phyloP scores from a whole-genome alignment of 2,888 invertebrate species.

The Rhabditoides inermis region DNA sequence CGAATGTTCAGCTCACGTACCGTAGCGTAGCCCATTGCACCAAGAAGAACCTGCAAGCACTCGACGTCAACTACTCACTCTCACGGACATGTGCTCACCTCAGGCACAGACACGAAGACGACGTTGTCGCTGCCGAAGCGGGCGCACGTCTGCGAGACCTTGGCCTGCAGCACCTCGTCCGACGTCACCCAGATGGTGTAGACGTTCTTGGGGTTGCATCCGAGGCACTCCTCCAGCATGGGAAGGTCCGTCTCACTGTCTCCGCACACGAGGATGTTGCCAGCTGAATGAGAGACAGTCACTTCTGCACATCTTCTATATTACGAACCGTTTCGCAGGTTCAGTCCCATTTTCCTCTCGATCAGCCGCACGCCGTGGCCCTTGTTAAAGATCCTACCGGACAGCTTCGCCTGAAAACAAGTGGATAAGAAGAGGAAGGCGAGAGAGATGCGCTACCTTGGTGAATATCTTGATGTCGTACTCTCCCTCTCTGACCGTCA shows the following conservation, averaged over 20 bases:
- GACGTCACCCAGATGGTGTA: constrained; percentile 44
- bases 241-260: constrained; percentile 44
- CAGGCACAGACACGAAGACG: constrained; percentile 37
- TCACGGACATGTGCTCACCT: constrained; percentile 1
- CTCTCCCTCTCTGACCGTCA: constrained; percentile 35
- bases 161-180: constrained; percentile 21
- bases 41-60: constrained; percentile 32
- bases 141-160: constrained; percentile 20
- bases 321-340: constrained; percentile 20
- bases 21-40: constrained; percentile 47
- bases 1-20: constrained; percentile 29
- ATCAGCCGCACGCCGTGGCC: constrained; percentile 41
- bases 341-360: constrained; percentile 26
- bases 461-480: constrained; percentile 43
- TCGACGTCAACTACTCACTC: too few species aligned
- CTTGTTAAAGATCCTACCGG: constrained; percentile 41
- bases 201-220: constrained; percentile 23
- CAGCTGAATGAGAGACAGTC: constrained; percentile 7
- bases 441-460: constrained; percentile 15
- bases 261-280: constrained; percentile 42
- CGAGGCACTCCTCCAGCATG: constrained; percentile 44
- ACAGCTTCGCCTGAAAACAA: constrained; percentile 23
- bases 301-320: not conserved
- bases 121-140: constrained; percentile 25
- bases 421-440: too few species aligned